phyloP scores from a whole-genome alignment of 2,797 vertebrate genomes.

The Rhabdophis nuchalis region DNA sequence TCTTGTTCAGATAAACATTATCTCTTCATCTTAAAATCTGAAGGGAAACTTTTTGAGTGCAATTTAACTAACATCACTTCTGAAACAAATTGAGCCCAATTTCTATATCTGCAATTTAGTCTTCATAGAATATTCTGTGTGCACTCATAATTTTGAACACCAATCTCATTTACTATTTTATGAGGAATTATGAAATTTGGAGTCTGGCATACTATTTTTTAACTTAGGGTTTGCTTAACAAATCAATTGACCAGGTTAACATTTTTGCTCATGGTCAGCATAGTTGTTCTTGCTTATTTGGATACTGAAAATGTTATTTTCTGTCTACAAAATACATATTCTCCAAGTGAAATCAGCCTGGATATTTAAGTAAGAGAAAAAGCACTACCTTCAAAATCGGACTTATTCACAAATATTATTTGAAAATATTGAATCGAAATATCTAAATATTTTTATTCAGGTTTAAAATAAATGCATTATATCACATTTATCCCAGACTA shows the following conservation, averaged over 20 bases:
- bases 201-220: background rate
- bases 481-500: background rate
- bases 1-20: background rate
- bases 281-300: background rate
- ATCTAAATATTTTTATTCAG: background rate
- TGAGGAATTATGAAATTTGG: background rate
- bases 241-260: background rate
- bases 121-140: background rate
- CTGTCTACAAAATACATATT: background rate
- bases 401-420: background rate
- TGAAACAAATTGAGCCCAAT: background rate
- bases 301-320: background rate
- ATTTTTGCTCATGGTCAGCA: background rate
- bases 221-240: background rate
- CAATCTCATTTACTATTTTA: background rate
- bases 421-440: background rate
- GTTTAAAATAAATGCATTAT: background rate
- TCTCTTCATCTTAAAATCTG: background rate
- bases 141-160: background rate
- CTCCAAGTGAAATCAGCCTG: background rate
- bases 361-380: background rate
- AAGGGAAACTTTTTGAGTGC: background rate
- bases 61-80: background rate
- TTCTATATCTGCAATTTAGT: background rate
- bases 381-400: background rate